Base-by-base conservation (phyloP, 37 sponge, comb jelly and placozoan species). In the Chondrosia reniformis region DNA sequence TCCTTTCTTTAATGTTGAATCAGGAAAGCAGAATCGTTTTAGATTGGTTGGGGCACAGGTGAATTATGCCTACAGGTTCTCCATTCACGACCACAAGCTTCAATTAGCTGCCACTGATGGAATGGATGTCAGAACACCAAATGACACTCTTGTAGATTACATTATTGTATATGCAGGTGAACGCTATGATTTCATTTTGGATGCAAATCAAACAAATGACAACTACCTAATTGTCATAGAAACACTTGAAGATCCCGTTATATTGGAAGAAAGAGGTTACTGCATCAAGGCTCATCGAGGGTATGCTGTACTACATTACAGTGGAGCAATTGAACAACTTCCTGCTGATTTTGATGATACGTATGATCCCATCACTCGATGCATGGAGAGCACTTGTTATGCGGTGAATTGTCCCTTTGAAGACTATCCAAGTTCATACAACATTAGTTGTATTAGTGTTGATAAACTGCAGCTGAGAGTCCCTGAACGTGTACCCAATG, bases 61-160 rank as follows among this genome's bases (percentile, higher is more conserved):
- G 8, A 17, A 72, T 9, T 88, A 46, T 69, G 64, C 83, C 19
- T 84, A 49, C 79, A 72, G 79, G 25, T 65, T 90, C 52, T 90
- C 91, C 0, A 84, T 95, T 42, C 88, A 95, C 39, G 82, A 80
- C 24, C 90, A 95, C 61, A 77, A 77, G 19, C 79, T 95, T 2
- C 90, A 81, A 22, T 81, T 95, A 10, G 78, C 91, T 19, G 84
- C 95, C 0, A 88, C 89, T 38, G 95, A 95, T 76, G 95, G 87
- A 13, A 21, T 67, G 15, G 34, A 79, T 12, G 81, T 95, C 36
- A 69, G 44, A 40, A 69, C 72, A 39, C 7, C 4, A 24, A 59
- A 88, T 64, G 74, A 64, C 22, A 7, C 22, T 3, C 73, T 80
- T 24, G 83, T 88, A 4, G 82, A 85, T 39, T 92, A 84, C 45